These are phyloP conservation scores for Clarias fuscus DNA, from an alignment of 2,797 vertebrate genomes.

Conservation along the genomic window DNA sequence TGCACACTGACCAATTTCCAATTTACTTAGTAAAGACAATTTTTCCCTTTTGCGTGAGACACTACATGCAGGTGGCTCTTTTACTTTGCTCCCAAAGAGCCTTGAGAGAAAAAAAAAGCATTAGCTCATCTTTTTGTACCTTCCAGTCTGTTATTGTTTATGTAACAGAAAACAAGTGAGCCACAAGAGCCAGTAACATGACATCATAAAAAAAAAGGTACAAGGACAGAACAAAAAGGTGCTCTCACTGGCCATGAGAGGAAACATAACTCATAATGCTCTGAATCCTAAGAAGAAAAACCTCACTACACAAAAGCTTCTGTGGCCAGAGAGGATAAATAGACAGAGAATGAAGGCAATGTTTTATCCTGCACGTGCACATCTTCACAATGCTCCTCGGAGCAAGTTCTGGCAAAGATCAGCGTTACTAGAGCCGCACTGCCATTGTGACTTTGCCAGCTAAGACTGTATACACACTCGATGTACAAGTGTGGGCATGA, in stretches of 20 bases:
- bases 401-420: conserved; percentile 72
- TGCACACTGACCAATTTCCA: background rate
- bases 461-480: conserved; percentile 35
- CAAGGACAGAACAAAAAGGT: conserved; percentile 34
- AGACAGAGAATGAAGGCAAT: conserved; percentile 54
- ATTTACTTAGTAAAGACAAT: background rate
- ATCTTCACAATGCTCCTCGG: conserved; percentile 56
- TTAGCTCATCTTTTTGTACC: conserved; percentile 43
- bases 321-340: conserved; percentile 39
- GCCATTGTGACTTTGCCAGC: conserved; percentile 53
- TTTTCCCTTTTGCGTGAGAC: background rate
- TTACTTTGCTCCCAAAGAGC: conserved; percentile 54
- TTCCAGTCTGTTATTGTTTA: conserved; percentile 41
- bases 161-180: conserved; percentile 45
- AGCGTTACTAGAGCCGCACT: conserved; percentile 53
- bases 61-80: conserved; percentile 37
- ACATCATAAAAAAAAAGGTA: conserved; percentile 53
- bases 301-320: conserved; percentile 41
- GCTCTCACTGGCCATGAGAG: conserved; percentile 6
- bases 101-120: conserved; percentile 44
- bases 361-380: conserved; percentile 58
- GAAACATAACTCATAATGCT: conserved; percentile 54
- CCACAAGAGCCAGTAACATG: conserved; percentile 24
- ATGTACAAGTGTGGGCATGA: conserved; percentile 51
- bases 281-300: conserved; percentile 56